phyloP scores from a whole-genome alignment of 37 sponge, comb jelly and placozoan species.

The Bolinopsis microptera region DNA sequence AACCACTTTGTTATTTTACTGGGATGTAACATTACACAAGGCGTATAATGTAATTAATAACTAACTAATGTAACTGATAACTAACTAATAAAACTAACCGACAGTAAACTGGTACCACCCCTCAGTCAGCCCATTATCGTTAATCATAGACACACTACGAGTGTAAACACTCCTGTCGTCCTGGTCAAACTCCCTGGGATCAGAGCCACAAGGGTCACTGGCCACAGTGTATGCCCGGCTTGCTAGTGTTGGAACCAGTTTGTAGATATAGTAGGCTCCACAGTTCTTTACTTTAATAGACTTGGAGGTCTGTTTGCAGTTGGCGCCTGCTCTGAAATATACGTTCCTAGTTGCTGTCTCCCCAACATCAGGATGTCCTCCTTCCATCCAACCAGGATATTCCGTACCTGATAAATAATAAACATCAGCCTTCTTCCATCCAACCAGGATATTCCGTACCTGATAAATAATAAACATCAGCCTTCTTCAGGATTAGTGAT shows the following conservation, averaged over 20 bases:
- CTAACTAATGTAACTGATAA: no score
- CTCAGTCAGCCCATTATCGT: constrained; percentile 36
- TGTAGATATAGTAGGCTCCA: constrained; percentile 9
- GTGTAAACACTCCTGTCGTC: constrained; percentile 36
- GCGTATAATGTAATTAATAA: no score
- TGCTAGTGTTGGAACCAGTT: constrained; percentile 21
- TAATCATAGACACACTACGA: not conserved
- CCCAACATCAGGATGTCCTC: constrained; percentile 18
- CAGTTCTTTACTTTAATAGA: constrained; percentile 49
- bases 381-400: constrained; percentile 60
- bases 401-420: not conserved
- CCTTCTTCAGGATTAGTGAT: no score
- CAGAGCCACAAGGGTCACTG: not conserved
- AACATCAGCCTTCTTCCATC: constrained; percentile 64
- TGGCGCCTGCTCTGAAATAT: constrained; percentile 4
- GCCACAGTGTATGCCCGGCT: not conserved
- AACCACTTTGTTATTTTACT: no score
- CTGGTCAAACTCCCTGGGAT: not conserved
- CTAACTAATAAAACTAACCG: no score
- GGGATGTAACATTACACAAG: no score
- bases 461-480: no score
- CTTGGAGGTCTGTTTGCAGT: not conserved
- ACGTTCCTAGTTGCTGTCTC: not conserved
- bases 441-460: constrained; percentile 21
- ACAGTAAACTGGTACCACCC: constrained; percentile 58